Evolutionary conservation across 30 jellyfish, hydroid and myxozoan species (phyloP).

Genomic region (Aurelia sp.): DNA sequence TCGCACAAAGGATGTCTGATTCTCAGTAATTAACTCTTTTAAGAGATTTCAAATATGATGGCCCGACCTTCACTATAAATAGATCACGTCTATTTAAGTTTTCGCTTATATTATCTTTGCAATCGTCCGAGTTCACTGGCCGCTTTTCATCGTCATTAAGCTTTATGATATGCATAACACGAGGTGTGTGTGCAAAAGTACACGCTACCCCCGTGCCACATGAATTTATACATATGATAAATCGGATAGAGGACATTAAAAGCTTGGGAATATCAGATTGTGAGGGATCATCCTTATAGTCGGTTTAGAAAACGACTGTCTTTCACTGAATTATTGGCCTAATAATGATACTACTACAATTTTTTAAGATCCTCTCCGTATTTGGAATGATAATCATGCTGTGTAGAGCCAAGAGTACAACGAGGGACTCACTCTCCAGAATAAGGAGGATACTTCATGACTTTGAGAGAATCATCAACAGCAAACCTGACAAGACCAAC

Average conservation of each 20-base stretch:
- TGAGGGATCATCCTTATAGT: too few relatives aligned
- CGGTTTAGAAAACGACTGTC: conserved; percentile 8
- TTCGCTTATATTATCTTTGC: too few relatives aligned
- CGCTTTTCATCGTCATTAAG: too few relatives aligned
- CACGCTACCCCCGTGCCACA: conserved; percentile 6
- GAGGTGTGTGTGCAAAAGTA: too few relatives aligned
- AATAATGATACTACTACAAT: conserved; percentile 23
- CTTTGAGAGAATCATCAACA: conserved; percentile 25
- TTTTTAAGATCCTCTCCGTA: conserved; percentile 23
- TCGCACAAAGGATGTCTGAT: too few relatives aligned
- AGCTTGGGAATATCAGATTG: not conserved
- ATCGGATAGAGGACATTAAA: not conserved
- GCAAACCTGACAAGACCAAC: not conserved
- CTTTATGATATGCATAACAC: too few relatives aligned
- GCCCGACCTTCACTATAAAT: too few relatives aligned
- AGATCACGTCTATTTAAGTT: too few relatives aligned
- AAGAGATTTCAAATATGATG: too few relatives aligned
- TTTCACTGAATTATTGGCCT: conserved; percentile 18
- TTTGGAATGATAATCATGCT: conserved; percentile 23
- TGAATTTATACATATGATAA: conserved; percentile 7
- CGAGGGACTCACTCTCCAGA: conserved; percentile 8
- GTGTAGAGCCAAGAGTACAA: conserved; percentile 28
- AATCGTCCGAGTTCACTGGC: too few relatives aligned
- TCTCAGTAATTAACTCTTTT: too few relatives aligned
- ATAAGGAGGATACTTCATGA: conserved; percentile 36